These are phyloP conservation scores for Calliopum simillimum DNA, from an alignment of 2,888 invertebrate genomes.

Conservation along the genomic window DNA sequence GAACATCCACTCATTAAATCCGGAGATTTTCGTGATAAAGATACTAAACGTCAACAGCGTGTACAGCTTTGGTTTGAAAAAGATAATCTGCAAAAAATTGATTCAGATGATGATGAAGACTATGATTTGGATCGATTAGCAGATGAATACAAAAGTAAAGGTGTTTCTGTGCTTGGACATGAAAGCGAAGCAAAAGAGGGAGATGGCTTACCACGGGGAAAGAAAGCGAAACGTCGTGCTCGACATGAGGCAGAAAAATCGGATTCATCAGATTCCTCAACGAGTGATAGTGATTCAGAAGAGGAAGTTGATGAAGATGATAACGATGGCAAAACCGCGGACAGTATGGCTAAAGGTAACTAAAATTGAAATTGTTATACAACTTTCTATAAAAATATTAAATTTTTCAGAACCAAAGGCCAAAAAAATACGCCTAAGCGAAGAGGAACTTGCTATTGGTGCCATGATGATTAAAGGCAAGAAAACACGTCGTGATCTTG, in stretches of 20 bases:
- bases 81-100: slow-evolving; percentile 82
- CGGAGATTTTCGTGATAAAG: slow-evolving; percentile 80
- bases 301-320: slow-evolving; percentile 54
- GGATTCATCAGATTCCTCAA: slow-evolving; percentile 51
- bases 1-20: slow-evolving; percentile 83
- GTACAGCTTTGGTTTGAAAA: slow-evolving; percentile 91
- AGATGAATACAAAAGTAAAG: slow-evolving; percentile 78
- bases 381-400: not conserved
- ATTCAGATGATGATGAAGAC: slow-evolving; percentile 88
- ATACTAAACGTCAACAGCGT: slow-evolving; percentile 79
- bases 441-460: slow-evolving; percentile 92
- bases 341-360: slow-evolving; percentile 54
- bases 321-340: slow-evolving; percentile 43
- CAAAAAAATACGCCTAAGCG: slow-evolving; percentile 79
- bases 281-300: slow-evolving; percentile 55
- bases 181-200: slow-evolving; percentile 44
- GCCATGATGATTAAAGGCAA: slow-evolving; percentile 90
- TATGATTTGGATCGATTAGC: slow-evolving; percentile 85
- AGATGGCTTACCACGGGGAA: slow-evolving; percentile 53
- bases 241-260: slow-evolving; percentile 52
- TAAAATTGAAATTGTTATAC: slow-evolving; percentile 20
- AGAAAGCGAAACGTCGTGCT: slow-evolving; percentile 63
- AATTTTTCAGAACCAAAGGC: slow-evolving; percentile 48
- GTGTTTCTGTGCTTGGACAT: slow-evolving; percentile 68
- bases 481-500: slow-evolving; percentile 89